Evolutionary conservation across 92 coral and sea anemone species (phyloP).

Genomic region (Actinernus sp.): DNA sequence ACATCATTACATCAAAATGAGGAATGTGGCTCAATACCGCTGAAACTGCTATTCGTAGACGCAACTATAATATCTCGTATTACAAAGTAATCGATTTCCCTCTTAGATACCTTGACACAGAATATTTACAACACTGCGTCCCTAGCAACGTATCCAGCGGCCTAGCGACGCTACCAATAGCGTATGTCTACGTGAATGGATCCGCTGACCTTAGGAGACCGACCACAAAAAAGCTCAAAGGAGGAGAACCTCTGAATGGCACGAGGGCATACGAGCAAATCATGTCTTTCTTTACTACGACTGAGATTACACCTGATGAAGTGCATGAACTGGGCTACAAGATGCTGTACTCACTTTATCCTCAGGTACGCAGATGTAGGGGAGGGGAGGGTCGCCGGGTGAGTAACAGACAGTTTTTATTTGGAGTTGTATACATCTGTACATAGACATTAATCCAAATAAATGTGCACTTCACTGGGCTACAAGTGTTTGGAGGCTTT

Average conservation of each 20-base stretch:
- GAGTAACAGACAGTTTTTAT: too few species aligned
- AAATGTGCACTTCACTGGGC: too few species aligned
- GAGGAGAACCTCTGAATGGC: constrained; percentile 80
- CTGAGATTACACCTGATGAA: constrained; percentile 71
- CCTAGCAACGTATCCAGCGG: constrained; percentile 92
- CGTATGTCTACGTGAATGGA: constrained; percentile 82
- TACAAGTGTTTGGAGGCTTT: too few species aligned
- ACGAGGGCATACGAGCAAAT: constrained; percentile 67
- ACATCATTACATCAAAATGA: too few species aligned
- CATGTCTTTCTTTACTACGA: constrained; percentile 85
- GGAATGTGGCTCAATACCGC: too few species aligned
- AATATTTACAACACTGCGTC: constrained; percentile 79
- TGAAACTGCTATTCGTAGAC: too few species aligned
- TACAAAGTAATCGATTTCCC: too few species aligned
- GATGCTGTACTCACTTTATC: constrained; percentile 70
- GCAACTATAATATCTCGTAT: too few species aligned
- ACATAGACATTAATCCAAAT: too few species aligned
- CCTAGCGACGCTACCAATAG: constrained; percentile 74
- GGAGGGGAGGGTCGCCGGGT: too few species aligned
- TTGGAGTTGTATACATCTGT: too few species aligned
- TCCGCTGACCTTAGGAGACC: constrained; percentile 34
- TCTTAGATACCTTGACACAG: constrained; percentile 72
- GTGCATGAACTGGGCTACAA: constrained; percentile 74
- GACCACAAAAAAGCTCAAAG: constrained; percentile 75
- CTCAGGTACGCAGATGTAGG: constrained; percentile 57